Percentiles rank a stretch among this genome's conserved stretches.
Evolutionary conservation across 2,113 vertebrate species (phyloP).

Genomic region (Hymenochirus boettgeri): DNA sequence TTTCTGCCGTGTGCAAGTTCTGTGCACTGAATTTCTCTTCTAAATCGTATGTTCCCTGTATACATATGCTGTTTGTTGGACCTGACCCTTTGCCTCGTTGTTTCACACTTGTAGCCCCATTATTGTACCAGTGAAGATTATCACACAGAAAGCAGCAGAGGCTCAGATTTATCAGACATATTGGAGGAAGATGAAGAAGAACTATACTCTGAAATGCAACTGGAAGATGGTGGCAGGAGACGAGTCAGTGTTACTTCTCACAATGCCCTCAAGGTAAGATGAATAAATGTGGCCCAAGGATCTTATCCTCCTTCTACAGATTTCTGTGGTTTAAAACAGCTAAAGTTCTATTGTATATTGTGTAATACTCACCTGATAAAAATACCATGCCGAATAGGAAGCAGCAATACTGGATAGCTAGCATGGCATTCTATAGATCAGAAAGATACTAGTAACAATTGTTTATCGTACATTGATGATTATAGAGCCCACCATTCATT

Average conservation of each 20-base stretch:
- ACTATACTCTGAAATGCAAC: slow-evolving; percentile 91
- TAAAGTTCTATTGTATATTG: no score
- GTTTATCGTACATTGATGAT: no score
- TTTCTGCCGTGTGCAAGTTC: background rate
- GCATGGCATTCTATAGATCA: no score
- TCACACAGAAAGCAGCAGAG: slow-evolving; percentile 92
- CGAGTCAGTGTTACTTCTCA: slow-evolving; percentile 82
- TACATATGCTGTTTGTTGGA: background rate
- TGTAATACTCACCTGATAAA: no score
- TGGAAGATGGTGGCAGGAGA: slow-evolving; percentile 83
- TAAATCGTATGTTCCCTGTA: no score
- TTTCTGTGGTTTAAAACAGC: no score
- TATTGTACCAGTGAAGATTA: slow-evolving; percentile 90
- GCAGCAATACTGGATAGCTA: no score
- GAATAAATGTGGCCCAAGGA: background rate
- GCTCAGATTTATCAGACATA: slow-evolving; percentile 93
- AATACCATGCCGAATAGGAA: no score
- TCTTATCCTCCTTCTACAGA: no score
- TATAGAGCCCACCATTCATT: no score
- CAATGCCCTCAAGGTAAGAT: slow-evolving; percentile 85
- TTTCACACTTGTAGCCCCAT: slow-evolving; percentile 61
- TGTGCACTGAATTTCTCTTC: no score
- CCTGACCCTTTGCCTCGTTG: background rate
- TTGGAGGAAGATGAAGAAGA: slow-evolving; percentile 98
- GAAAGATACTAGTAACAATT: no score